phyloP scores from a whole-genome alignment of 2,888 invertebrate species.

The Phaedon cochleariae region DNA sequence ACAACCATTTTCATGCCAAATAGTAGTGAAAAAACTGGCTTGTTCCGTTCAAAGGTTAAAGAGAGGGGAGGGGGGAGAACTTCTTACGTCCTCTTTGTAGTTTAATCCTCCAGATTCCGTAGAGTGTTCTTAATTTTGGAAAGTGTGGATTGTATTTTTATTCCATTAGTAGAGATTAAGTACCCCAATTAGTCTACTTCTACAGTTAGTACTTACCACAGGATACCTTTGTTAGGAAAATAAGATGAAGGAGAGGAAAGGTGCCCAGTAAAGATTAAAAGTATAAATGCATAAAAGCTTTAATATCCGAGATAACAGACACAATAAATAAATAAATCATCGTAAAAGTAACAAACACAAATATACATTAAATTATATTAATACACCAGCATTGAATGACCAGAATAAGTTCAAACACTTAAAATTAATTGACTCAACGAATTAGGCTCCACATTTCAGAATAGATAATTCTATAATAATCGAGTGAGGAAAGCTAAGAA shows the following conservation, averaged over 20 bases:
- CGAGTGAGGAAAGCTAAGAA: background rate
- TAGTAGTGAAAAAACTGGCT: too few species aligned
- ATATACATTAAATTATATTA: constrained; percentile 37
- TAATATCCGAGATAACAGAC: constrained; percentile 55
- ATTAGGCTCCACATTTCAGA: background rate
- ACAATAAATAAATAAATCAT: constrained; percentile 55
- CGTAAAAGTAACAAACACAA: constrained; percentile 50
- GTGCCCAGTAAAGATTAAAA: constrained; percentile 44
- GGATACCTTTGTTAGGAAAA: constrained; percentile 17
- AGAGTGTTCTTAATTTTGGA: too few species aligned
- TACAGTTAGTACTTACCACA: constrained; percentile 17
- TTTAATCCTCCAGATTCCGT: too few species aligned
- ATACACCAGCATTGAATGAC: constrained; percentile 43
- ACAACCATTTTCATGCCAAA: too few species aligned
- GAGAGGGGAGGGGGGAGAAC: too few species aligned
- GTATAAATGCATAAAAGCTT: constrained; percentile 55
- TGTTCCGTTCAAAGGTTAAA: too few species aligned
- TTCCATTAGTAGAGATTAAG: background rate
- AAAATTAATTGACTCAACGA: constrained; percentile 1
- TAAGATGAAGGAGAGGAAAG: constrained; percentile 35
- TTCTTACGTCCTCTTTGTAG: too few species aligned
- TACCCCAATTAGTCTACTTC: constrained; percentile 5
- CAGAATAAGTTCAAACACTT: constrained; percentile 40
- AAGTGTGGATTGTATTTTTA: constrained; percentile 16
- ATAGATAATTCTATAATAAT: background rate